These are phyloP conservation scores for Scomberomorus guttatus DNA, from an alignment of 2,797 vertebrate genomes.

Conservation along the genomic window DNA sequence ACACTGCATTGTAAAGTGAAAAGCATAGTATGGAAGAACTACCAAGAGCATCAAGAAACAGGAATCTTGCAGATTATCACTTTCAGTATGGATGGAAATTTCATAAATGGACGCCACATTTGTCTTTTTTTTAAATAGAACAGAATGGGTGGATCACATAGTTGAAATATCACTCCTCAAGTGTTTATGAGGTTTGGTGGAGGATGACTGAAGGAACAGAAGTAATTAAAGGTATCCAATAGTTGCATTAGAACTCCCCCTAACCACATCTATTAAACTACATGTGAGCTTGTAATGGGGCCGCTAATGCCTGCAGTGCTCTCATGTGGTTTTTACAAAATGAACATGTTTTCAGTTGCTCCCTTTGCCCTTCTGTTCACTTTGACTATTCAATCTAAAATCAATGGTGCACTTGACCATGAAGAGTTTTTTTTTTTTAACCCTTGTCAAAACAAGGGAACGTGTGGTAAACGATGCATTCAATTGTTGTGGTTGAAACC, in stretches of 20 bases:
- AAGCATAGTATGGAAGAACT: not conserved
- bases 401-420: constrained; percentile 65
- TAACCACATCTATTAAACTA: constrained; percentile 41
- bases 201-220: constrained; percentile 30
- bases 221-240: constrained; percentile 39
- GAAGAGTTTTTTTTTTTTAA: constrained; percentile 48
- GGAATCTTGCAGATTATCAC: not conserved
- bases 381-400: constrained; percentile 72
- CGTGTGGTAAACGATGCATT: constrained; percentile 52
- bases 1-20: not conserved
- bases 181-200: constrained; percentile 18
- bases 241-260: constrained; percentile 15
- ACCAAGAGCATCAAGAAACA: not conserved
- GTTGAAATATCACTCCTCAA: constrained; percentile 21
- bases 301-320: constrained; percentile 16
- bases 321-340: constrained; percentile 51
- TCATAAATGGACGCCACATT: not conserved
- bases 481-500: constrained; percentile 72
- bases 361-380: constrained; percentile 65
- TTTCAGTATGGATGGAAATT: too few species aligned
- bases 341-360: constrained; percentile 61
- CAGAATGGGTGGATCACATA: not conserved
- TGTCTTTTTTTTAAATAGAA: not conserved
- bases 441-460: constrained; percentile 70
- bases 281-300: constrained; percentile 32